Evolutionary conservation across 92 coral and sea anemone species (phyloP), one percentile per base, ranked within the genome.

Genomic region (Zoanthus gigantus): DNA sequence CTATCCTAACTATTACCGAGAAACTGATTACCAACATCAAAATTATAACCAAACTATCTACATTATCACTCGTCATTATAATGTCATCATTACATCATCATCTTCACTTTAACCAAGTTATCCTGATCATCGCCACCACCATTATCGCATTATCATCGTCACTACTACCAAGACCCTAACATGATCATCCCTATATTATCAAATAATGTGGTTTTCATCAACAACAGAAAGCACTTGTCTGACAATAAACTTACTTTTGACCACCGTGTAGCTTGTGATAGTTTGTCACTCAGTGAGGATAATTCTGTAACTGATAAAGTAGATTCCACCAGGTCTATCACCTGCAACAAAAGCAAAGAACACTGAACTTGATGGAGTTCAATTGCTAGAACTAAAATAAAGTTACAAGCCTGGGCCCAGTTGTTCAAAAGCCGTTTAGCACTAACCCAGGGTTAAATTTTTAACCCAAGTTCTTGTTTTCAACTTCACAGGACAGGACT

Each of bases 301-400:
- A 94, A 76, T 74, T 94, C 96, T 0, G 84, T 61, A 11, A 80
- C 86, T 65, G 90, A 82, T 9, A 90, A 87, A 7, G 91, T 94
- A n/a, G 96, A 88, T 50, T 90, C 75, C n/a, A 94, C 96, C 81
- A 94, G 81, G 60, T 94, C 96, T 16, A 74, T 88, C 28, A 92
- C 90, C 96, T 94, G 29, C 10, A 74, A 12, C 28, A 23, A 12
- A 3, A 46, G 47, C 57, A 81, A 63, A 16, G 30, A 8, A 16
- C 7, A 14, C 65, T 58, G 65, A 58, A 6, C 0, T 57, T 15
- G 16, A n/a, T 9, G 65, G 17, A 57, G 65, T 16, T 9, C 23
- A 78, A 17, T 13, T 73, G 42, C 42, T 1, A 4, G 42, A 23
- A 37, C 42, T 73, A 3, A 46, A 9, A 42, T 72, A 31, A 72